Evolutionary conservation across 2,888 invertebrate species (phyloP).

Genomic region (Dynastes maya): DNA sequence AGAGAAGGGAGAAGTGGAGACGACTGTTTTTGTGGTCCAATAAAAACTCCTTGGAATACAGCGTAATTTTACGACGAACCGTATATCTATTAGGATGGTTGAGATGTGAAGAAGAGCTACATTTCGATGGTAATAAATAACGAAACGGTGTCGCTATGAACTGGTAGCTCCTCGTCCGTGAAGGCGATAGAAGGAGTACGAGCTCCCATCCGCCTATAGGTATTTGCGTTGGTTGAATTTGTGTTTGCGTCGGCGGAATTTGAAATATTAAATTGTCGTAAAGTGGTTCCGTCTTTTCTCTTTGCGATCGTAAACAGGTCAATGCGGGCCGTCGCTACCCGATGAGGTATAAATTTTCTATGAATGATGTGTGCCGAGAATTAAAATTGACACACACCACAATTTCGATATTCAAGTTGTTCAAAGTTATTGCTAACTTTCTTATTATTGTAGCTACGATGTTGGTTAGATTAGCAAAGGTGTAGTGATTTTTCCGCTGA

Average conservation of each 20-base stretch:
- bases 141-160: conserved; percentile 2
- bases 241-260: conserved; percentile 14
- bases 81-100: not conserved
- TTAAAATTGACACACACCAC: too few species aligned
- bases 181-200: not conserved
- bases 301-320: not conserved
- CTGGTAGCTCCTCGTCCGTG: not conserved
- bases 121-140: conserved; percentile 1
- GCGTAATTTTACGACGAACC: not conserved
- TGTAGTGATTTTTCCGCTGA: too few species aligned
- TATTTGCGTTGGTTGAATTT: not conserved
- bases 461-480: too few species aligned
- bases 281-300: not conserved
- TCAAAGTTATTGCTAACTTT: too few species aligned
- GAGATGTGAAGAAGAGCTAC: too few species aligned
- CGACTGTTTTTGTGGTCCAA: conserved; percentile 7
- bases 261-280: conserved; percentile 12
- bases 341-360: too few species aligned
- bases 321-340: not conserved
- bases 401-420: too few species aligned
- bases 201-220: not conserved
- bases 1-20: not conserved
- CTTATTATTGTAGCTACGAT: too few species aligned
- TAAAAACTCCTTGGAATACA: not conserved
- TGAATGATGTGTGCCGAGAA: too few species aligned